Evolutionary conservation across 2,797 vertebrate species (phyloP).

Genomic region (Xiphorhynchus erythropygius): DNA sequence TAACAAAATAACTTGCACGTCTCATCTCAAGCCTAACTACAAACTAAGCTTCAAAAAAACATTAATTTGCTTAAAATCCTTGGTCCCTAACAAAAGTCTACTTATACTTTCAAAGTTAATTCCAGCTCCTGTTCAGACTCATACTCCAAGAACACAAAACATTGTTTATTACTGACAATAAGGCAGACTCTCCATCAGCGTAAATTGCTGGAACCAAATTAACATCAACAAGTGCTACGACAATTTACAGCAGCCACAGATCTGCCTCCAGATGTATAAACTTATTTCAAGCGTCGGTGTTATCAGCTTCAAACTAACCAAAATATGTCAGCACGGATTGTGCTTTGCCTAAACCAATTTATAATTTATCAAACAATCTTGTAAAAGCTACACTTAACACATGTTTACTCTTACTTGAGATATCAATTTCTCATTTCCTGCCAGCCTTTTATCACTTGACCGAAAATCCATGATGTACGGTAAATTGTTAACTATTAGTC

Average conservation of each 20-base stretch:
- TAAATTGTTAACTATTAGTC: conserved; percentile 65
- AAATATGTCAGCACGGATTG: neutral
- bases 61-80: neutral
- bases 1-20: neutral
- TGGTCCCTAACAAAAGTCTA: neutral
- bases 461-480: conserved; percentile 50
- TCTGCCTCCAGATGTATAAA: conserved; percentile 13
- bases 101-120: neutral
- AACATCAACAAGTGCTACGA: neutral
- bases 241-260: neutral
- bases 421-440: conserved; percentile 67
- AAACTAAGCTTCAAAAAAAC: neutral
- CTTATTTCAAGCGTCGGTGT: neutral
- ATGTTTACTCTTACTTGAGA: conserved; percentile 39
- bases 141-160: neutral
- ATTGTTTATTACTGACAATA: neutral
- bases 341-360: conserved; percentile 39
- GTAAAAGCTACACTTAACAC: conserved; percentile 50
- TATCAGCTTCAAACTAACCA: conserved; percentile 12
- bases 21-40: neutral
- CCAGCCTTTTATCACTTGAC: conserved; percentile 60
- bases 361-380: conserved; percentile 61
- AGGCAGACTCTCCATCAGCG: neutral
- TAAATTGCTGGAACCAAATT: neutral
- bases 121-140: neutral